A percentile compares a stretch with the other conserved stretches of the same genome.
These are phyloP conservation scores for Crocuta crocuta DNA, from an alignment of 2,113 vertebrate genomes.

Conservation along the genomic window DNA sequence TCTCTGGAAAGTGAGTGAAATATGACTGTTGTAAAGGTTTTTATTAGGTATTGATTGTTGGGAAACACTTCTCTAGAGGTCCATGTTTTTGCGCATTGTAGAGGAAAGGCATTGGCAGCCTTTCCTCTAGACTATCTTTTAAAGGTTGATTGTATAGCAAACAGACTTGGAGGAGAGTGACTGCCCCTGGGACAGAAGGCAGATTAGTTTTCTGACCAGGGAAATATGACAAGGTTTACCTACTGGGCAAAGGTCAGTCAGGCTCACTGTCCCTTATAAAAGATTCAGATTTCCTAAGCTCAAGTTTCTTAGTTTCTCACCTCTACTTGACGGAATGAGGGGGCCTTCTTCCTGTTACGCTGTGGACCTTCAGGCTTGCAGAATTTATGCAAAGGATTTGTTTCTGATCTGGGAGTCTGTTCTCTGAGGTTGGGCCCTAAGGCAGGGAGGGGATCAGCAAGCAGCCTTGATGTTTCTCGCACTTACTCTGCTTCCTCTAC, in stretches of 20 bases:
- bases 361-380: background rate
- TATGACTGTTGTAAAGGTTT: background rate
- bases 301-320: background rate
- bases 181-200: background rate
- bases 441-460: background rate
- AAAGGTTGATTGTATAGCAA: background rate
- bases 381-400: background rate
- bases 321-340: background rate
- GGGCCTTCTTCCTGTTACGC: background rate
- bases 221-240: background rate
- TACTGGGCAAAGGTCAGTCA: background rate
- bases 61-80: background rate
- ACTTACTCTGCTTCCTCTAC: background rate
- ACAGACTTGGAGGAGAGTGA: background rate
- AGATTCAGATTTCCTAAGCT: background rate
- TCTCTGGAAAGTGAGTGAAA: background rate
- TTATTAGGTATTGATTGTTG: background rate
- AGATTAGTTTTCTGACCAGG: background rate
- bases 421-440: background rate
- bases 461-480: background rate
- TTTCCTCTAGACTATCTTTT: background rate
- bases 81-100: background rate
- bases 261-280: background rate
- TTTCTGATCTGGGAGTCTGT: background rate
- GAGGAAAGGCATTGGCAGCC: background rate